Percentiles rank a stretch among this genome's conserved stretches.
These are phyloP conservation scores for Actias luna DNA, from an alignment of 2,888 invertebrate genomes.

Conservation along the genomic window DNA sequence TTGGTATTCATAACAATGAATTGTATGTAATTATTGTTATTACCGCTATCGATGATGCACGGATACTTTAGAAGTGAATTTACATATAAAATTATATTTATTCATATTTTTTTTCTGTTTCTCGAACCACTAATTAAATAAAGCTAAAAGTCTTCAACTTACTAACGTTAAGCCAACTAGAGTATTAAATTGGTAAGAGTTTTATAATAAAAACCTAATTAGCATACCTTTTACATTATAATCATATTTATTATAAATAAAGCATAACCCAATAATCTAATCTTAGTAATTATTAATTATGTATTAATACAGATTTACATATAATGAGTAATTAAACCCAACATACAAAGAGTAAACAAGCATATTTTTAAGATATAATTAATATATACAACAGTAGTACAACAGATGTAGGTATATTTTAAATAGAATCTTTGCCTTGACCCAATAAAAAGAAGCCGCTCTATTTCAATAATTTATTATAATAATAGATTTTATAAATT, in stretches of 20 bases:
- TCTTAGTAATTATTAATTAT: neutral
- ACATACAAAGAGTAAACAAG: neutral
- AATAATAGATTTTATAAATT: neutral
- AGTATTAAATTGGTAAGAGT: no score
- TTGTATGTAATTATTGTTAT: neutral
- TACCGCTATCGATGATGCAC: neutral
- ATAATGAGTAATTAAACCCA: neutral
- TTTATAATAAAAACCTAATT: no score
- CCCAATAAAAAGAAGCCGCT: neutral
- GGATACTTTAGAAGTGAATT: neutral
- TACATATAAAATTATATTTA: no score
- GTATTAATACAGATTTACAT: neutral
- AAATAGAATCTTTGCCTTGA: conserved; percentile 5
- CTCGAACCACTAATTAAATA: no score
- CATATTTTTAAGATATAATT: neutral
- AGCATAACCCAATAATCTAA: neutral
- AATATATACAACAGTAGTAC: neutral
- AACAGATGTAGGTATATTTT: neutral
- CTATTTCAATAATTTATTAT: no score
- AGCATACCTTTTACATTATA: no score
- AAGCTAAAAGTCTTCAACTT: no score
- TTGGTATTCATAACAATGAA: conserved; percentile 1
- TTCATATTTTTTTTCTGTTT: no score
- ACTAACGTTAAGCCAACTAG: no score
- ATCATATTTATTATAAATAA: no score